phyloP scores from a whole-genome alignment of 1,140 invertebrate genomes.

The Drosophila gunungcola region DNA sequence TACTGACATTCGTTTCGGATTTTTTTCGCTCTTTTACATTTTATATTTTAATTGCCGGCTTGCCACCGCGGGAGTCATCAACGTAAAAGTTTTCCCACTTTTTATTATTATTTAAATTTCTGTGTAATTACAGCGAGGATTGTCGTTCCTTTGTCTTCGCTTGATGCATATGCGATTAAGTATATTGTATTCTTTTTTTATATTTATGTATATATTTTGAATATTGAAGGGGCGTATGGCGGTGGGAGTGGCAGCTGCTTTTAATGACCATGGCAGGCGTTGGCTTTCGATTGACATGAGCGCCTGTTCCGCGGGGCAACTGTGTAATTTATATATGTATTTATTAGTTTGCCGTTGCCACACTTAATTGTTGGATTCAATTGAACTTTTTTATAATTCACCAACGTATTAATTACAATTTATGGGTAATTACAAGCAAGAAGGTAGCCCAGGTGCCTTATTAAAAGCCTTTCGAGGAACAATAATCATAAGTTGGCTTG shows the following conservation, averaged over 20 bases:
- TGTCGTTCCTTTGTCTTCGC: constrained; percentile 63
- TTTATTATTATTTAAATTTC: constrained; percentile 77
- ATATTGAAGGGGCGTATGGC: constrained; percentile 14
- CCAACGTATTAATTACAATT: constrained; percentile 44
- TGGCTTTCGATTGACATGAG: constrained; percentile 75
- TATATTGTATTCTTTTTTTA: constrained; percentile 40
- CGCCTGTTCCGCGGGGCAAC: constrained; percentile 45
- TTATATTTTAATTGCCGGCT: constrained; percentile 60
- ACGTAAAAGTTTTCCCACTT: constrained; percentile 66
- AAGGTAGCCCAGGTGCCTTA: constrained; percentile 39
- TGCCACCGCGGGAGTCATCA: constrained; percentile 42
- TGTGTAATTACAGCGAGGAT: constrained; percentile 60
- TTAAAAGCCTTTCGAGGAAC: constrained; percentile 45
- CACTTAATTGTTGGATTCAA: constrained; percentile 51
- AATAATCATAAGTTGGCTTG: constrained; percentile 31
- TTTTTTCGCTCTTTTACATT: constrained; percentile 50
- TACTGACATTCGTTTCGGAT: constrained; percentile 43
- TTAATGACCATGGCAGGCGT: constrained; percentile 66
- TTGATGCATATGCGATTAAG: constrained; percentile 69
- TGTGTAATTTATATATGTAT: constrained; percentile 42
- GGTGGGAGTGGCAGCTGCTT: constrained; percentile 12
- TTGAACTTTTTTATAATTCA: constrained; percentile 47
- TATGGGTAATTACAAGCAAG: constrained; percentile 52
- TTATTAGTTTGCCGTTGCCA: constrained; percentile 50
- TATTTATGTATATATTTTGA: constrained; percentile 18